Evolutionary conservation across 2,113 vertebrate genomes (phyloP).

Genomic region (Oncorhynchus tshawytscha): DNA sequence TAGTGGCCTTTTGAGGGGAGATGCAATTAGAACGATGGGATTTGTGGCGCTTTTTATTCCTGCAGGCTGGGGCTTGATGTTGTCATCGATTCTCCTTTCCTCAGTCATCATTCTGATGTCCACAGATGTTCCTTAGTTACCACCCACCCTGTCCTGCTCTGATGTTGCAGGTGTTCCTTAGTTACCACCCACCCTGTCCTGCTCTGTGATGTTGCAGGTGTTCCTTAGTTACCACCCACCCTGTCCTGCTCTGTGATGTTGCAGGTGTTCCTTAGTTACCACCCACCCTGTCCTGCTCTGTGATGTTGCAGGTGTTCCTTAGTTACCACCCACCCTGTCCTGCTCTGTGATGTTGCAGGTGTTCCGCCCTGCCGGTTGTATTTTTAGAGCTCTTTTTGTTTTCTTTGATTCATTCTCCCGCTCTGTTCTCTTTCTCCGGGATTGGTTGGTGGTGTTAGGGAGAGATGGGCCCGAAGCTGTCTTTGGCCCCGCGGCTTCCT

Average conservation of each 20-base stretch:
- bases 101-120: conserved; percentile 25
- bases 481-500: conserved; percentile 11
- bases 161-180: background rate
- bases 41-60: conserved; percentile 4
- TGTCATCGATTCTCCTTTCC: background rate
- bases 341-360: background rate
- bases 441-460: conserved; percentile 24
- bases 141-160: background rate
- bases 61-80: conserved; percentile 9
- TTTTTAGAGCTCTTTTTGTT: background rate
- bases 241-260: background rate
- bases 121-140: conserved; percentile 27
- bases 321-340: background rate
- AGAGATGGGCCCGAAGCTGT: conserved; percentile 28
- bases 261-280: conserved; percentile 26
- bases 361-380: background rate
- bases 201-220: conserved; percentile 23
- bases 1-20: conserved; percentile 40
- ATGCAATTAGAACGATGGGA: conserved; percentile 26
- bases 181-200: background rate
- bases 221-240: background rate
- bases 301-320: conserved; percentile 28
- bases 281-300: background rate
- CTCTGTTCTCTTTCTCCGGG: background rate
- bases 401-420: conserved; percentile 15